Base-by-base conservation (phyloP, 2,797 vertebrate species). In the Channa striata region DNA sequence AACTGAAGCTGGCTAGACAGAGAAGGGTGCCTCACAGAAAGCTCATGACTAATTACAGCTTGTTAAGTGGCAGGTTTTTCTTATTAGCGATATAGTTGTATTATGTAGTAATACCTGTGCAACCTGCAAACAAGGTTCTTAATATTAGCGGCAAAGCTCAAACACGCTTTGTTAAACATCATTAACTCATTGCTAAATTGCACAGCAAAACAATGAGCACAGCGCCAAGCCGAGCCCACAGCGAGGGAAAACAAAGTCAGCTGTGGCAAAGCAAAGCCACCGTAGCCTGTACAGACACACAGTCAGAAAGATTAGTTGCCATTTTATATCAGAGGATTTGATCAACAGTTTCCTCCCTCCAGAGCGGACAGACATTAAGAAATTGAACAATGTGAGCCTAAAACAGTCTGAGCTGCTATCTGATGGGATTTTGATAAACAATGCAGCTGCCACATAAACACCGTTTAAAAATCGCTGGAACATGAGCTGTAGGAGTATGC, bases 311-410 rank as follows among this genome's bases (percentile, higher is more conserved):
- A 74, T 63, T 71, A 59, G 76, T 61, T 77, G 69, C 39, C 60
- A 61, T 79, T 86, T 77, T 72, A 68, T 61, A 76, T 80, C 44
- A 57, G 30, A 74, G 60, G 66, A 74, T 77, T 65, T 82, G 54
- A 80, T 84, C 63, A 71, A 61, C 57, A 50, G 12, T 64, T 65
- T 65, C 40, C 39, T 66, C 25, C 59, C 74, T 54, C 64, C 25
- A 46, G 64, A 73, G 63, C 65, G 50, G 37, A 71, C 46, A 48
- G 58, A 46, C 54, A 43, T 1, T 37, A 53, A 74, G 44, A 63
- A 68, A 74, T 2, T 58, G 44, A 76, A 76, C 43, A 58, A 34
- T 30, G 33, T 47, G 60, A 72, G 36, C 23, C 36, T 40, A 56
- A 71, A 82, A 69, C 53, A 62, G 59, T 54, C 64, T 16, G 66